These are phyloP conservation scores for Clupea harengus DNA, from an alignment of 2,113 vertebrate genomes.

Conservation along the genomic window DNA sequence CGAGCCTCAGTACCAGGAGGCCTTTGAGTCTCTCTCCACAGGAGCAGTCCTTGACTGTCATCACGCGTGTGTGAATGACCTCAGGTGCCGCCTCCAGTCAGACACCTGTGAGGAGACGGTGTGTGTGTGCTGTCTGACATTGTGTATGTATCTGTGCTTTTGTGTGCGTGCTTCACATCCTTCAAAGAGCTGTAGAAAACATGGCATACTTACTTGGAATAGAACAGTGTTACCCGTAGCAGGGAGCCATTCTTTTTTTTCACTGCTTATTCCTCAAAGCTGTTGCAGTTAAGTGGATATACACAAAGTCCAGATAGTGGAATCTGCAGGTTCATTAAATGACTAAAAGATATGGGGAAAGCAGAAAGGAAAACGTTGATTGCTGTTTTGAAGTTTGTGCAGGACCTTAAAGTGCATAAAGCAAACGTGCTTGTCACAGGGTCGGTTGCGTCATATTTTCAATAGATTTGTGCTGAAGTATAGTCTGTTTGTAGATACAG, in stretches of 20 bases:
- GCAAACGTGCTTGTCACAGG: not conserved
- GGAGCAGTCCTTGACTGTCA: constrained; percentile 22
- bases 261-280: no score
- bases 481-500: no score
- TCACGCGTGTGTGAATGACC: constrained; percentile 29
- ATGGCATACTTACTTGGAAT: not conserved
- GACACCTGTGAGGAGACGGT: not conserved
- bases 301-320: no score
- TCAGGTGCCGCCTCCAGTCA: not conserved
- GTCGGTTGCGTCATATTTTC: not conserved
- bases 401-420: not conserved
- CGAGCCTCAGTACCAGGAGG: not conserved
- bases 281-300: no score
- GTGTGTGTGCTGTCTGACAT: constrained; percentile 14
- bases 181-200: not conserved
- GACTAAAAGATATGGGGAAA: no score
- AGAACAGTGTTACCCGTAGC: no score
- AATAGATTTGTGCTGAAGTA: no score
- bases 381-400: no score
- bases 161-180: not conserved
- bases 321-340: no score
- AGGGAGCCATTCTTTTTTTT: no score
- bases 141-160: not conserved
- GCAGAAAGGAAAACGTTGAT: no score
- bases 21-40: not conserved